Evolutionary conservation across 2,113 vertebrate genomes (phyloP).

Genomic region (Neotoma lepida): DNA sequence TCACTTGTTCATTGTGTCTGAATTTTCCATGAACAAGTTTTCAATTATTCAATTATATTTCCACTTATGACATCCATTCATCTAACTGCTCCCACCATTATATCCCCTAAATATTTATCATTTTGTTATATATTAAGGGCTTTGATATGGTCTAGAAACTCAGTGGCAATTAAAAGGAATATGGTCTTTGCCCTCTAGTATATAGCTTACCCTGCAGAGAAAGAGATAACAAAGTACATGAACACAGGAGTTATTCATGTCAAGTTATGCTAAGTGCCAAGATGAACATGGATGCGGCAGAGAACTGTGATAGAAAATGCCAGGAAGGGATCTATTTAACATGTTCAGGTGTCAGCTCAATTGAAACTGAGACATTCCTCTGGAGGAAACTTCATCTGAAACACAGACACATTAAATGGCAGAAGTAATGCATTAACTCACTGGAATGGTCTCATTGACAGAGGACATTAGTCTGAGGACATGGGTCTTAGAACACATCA

Average conservation of each 20-base stretch:
- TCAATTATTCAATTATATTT: conserved; percentile 40
- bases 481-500: neutral
- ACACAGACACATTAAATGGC: neutral
- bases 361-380: conserved; percentile 26
- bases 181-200: neutral
- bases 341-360: conserved; percentile 20
- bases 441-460: neutral
- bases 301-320: conserved; percentile 3
- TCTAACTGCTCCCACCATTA: neutral
- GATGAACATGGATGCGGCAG: conserved; percentile 1
- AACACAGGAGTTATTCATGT: conserved; percentile 36
- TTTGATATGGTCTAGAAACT: neutral
- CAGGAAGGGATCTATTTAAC: neutral
- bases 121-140: neutral
- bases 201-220: neutral
- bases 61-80: neutral
- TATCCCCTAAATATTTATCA: conserved; percentile 1
- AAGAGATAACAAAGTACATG: neutral
- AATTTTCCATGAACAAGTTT: conserved; percentile 23
- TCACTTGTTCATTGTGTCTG: neutral
- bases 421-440: conserved; percentile 28
- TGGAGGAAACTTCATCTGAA: conserved; percentile 26
- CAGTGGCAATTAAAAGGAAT: conserved; percentile 25
- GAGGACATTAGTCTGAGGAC: neutral
- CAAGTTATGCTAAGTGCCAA: conserved; percentile 29